Base-by-base conservation (phyloP, 2,888 invertebrate species). In the Andrena fulva region DNA sequence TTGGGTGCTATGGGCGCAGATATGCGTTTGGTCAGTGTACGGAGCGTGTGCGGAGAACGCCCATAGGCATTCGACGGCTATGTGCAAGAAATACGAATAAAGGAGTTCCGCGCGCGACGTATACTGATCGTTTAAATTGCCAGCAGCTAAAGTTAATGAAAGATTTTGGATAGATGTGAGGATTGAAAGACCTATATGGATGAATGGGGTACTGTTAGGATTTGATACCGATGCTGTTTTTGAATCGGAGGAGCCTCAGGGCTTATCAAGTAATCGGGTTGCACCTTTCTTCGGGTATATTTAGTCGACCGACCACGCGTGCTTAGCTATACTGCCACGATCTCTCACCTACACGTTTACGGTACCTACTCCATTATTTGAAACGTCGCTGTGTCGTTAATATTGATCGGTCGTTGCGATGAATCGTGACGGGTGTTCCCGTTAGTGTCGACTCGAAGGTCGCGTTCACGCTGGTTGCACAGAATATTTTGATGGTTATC, bases 221-320 rank as follows among this genome's bases (percentile, higher is more conserved):
- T 63, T 73, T 66, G 73, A 73, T 77, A 70, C 63, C 73, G 66
- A 60, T 62, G 16, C 50, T 68, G 70, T 67, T 73, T 56, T 50
- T 42, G 62, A 66, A 27, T 29, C 42, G 50, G 20, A 59, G 63
- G 48, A 79, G 69, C 56, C 54, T 56, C 12, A 12, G 52, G 50
- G 70, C 70, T 77, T 68, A 75, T 83, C 72, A 78, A 77, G 56
- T 83, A 80, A 84, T 50, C 80, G 59, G 80, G 76, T 68, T 68
- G 84, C 80, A 74, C 74, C 77, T 77, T 67, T 76, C 79, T 20
- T 42, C 64, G 70, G 48, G 33, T 48, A 66, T 60, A 63, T 62
- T 79, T 70, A 77, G 73, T 74, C 69, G 35, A 8, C 42, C 2
- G 59, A 62, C 60, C 56, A 62, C 59, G 63, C 62, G 42, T 68